Evolutionary conservation across 2,888 invertebrate species (phyloP), one percentile per base, ranked within the genome.

Genomic region (Hydrotaea cyrtoneurina): DNA sequence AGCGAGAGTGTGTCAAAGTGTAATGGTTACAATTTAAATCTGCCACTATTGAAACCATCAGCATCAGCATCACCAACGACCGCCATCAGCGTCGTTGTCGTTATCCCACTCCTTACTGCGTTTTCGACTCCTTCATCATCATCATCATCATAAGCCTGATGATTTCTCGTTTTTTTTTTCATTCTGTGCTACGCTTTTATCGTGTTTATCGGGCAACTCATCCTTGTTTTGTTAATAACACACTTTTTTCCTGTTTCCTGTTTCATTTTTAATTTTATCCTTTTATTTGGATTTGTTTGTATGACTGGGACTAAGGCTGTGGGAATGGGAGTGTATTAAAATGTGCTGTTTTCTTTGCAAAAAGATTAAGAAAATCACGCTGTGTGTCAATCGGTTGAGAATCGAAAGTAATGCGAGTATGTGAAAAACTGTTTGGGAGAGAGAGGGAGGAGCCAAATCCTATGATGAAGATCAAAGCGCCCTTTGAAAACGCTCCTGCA

Each of bases 1-100:
- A 26, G 55, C 15, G 36, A 46, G 57, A 66, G 72, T 78, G 73
- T 74, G 74, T 55, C 69, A 71, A 80, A 78, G 80, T 78, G 80
- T 80, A 80, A 72, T 76, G 75, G 73, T 64, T 66, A 72, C 72
- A 82, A 85, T 82, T 85, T 82, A 85, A 85, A 85, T 85, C 85
- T 85, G 85, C 66, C 85, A 82, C 85, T 79, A 85, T 82, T 79
- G 64, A 85, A 79, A 66, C 55, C 73, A 79, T 79, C 76, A 73
- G 53, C 79, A 64, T 71, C 79, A 77, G 66, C 80, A 71, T 76
- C 69, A 57, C 31, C n/a, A 2, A 50, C 21, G 21, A 66, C 39
- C 19, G 66, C 39, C 43, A 11, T 43, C 66, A 21, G 39, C 66
- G 43, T 1, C 64, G 31, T 64, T 31, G 23, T 15, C 39, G 31